These are phyloP conservation scores for Cyprinus carpio DNA, from an alignment of 2,113 vertebrate species.

Conservation along the genomic window DNA sequence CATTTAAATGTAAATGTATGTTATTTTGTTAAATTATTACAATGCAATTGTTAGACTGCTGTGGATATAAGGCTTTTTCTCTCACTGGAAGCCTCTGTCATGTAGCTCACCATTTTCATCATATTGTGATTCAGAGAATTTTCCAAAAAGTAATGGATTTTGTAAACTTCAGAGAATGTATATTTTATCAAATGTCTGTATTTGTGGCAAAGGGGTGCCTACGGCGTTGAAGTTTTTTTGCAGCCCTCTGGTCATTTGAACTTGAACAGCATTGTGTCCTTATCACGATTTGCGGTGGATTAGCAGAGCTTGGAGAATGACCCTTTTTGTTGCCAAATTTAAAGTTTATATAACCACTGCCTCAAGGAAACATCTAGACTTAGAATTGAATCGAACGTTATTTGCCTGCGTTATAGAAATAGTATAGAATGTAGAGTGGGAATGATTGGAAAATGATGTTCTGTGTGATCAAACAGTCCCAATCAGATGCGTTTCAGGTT, in stretches of 20 bases:
- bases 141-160: conserved; percentile 50
- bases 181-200: conserved; percentile 53
- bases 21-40: conserved; percentile 47
- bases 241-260: conserved; percentile 38
- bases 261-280: conserved; percentile 41
- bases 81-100: conserved; percentile 35
- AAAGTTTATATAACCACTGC: conserved; percentile 29
- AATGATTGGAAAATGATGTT: conserved; percentile 7
- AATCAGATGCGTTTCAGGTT: conserved; percentile 32
- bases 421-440: neutral
- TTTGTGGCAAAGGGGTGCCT: conserved; percentile 35
- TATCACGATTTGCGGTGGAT: conserved; percentile 24
- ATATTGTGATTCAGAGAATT: conserved; percentile 33
- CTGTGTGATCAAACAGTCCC: neutral
- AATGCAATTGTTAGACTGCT: conserved; percentile 40
- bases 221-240: conserved; percentile 23
- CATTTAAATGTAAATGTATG: conserved; percentile 33
- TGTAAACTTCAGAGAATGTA: conserved; percentile 58
- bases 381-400: neutral
- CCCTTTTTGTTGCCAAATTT: conserved; percentile 38
- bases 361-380: conserved; percentile 32
- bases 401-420: conserved; percentile 12
- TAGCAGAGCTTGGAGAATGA: conserved; percentile 33
- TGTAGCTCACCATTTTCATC: conserved; percentile 32
- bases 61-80: conserved; percentile 34